Evolutionary conservation across 37 sponge, comb jelly and placozoan species (phyloP).

Genomic region (Geodia barretti): DNA sequence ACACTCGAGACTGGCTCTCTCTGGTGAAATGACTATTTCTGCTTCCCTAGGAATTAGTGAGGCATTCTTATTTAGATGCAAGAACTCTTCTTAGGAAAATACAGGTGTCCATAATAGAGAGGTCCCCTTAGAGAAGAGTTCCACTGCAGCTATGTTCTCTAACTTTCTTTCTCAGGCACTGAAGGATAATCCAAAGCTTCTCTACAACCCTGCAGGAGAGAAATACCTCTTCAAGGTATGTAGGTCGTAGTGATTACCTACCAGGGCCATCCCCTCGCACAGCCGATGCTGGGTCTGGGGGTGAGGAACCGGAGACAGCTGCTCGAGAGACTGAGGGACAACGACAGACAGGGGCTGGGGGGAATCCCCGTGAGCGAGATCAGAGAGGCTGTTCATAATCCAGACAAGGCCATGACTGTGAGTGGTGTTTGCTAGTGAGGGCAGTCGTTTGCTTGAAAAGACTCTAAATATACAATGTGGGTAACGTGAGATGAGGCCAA

Average conservation of each 20-base stretch:
- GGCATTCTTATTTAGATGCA: no score
- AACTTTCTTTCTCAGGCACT: constrained; percentile 28
- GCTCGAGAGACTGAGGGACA: constrained; percentile 32
- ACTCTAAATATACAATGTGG: no score
- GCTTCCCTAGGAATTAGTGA: no score
- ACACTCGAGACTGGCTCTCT: constrained; percentile 37
- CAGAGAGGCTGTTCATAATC: constrained; percentile 55
- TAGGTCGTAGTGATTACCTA: neutral
- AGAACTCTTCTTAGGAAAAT: no score
- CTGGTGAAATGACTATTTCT: no score
- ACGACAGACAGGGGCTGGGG: constrained; percentile 58
- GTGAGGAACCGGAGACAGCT: constrained; percentile 58
- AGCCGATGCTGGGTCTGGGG: constrained; percentile 50
- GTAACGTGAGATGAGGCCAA: no score
- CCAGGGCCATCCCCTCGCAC: neutral
- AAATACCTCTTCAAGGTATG: constrained; percentile 57
- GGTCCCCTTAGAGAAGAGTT: no score
- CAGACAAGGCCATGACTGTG: constrained; percentile 64
- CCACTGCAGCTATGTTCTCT: no score
- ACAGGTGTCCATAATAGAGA: no score
- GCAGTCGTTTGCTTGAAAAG: no score
- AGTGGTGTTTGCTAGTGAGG: neutral
- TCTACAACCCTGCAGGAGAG: constrained; percentile 27
- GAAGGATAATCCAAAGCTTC: constrained; percentile 51
- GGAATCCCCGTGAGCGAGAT: constrained; percentile 60